A percentile compares a stretch with the other conserved stretches of the same genome.
These are phyloP conservation scores for Panurus biarmicus DNA, from an alignment of 2,113 vertebrate species.

Conservation along the genomic window DNA sequence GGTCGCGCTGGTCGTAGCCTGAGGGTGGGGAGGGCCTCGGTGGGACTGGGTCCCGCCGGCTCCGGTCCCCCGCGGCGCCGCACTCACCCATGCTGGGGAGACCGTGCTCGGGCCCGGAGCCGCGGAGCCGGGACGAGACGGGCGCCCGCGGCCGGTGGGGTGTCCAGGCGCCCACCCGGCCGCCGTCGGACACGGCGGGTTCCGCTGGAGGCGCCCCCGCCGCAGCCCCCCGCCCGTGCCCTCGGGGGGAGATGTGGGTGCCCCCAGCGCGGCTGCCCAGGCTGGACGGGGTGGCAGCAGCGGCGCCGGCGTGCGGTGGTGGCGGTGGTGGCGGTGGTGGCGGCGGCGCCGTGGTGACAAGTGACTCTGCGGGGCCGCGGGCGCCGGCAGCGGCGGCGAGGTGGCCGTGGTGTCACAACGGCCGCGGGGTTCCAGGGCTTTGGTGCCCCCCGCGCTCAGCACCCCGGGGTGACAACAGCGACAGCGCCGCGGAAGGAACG, in stretches of 20 bases:
- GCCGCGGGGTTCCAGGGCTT: not conserved
- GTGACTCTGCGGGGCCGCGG: not conserved
- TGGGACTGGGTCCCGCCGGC: not conserved
- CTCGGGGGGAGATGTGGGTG: not conserved
- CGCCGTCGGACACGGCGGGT: not conserved
- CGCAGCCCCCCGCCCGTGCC: not conserved
- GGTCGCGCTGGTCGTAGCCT: not conserved
- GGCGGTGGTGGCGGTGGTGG: not conserved
- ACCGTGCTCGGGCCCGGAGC: too few species aligned
- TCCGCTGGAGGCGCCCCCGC: not conserved
- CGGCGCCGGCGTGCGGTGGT: not conserved
- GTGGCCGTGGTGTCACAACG: not conserved
- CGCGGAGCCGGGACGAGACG: too few species aligned
- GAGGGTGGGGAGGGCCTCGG: not conserved
- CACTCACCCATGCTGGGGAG: too few species aligned
- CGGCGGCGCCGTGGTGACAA: not conserved
- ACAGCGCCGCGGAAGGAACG: too few species aligned
- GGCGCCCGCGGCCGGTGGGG: not conserved
- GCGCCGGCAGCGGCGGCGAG: not conserved
- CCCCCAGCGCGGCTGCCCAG: not conserved
- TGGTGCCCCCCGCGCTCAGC: not conserved
- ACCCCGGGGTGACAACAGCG: rapidly evolving
- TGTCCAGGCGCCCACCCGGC: not conserved
- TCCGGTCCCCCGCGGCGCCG: too few species aligned
- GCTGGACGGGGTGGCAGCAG: not conserved